Evolutionary conservation across 2,888 invertebrate species (phyloP).

Genomic region (Iselma pallidipennis): DNA sequence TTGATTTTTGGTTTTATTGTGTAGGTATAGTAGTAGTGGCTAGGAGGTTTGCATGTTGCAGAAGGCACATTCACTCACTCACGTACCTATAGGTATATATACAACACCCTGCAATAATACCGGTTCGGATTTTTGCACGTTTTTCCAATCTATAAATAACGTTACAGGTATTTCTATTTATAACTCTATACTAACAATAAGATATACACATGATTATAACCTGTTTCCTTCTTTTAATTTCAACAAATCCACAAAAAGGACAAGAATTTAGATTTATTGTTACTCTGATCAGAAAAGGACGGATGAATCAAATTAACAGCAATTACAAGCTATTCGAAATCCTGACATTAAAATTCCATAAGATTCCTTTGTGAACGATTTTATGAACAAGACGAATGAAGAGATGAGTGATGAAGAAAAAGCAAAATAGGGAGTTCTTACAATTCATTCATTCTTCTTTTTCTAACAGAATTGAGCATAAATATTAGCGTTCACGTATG

Average conservation of each 20-base stretch:
- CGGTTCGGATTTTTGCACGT: constrained; percentile 41
- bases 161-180: constrained; percentile 43
- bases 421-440: no score
- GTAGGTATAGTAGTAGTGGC: background rate
- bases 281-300: background rate
- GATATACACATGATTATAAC: constrained; percentile 40
- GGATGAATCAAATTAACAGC: background rate
- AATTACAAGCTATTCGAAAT: background rate
- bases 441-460: no score
- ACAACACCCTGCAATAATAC: constrained; percentile 30
- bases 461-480: no score
- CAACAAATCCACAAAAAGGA: background rate
- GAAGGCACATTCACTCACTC: background rate
- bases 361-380: background rate
- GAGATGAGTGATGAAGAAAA: background rate
- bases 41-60: background rate
- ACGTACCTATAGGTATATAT: background rate
- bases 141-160: constrained; percentile 44
- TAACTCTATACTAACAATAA: constrained; percentile 31
- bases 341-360: background rate
- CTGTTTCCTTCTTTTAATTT: constrained; percentile 29
- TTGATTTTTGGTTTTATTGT: background rate
- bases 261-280: background rate
- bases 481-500: no score
- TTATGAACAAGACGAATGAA: background rate